These are phyloP conservation scores for Hirtodrosophila cameraria DNA, from an alignment of 2,888 invertebrate species.

Conservation along the genomic window DNA sequence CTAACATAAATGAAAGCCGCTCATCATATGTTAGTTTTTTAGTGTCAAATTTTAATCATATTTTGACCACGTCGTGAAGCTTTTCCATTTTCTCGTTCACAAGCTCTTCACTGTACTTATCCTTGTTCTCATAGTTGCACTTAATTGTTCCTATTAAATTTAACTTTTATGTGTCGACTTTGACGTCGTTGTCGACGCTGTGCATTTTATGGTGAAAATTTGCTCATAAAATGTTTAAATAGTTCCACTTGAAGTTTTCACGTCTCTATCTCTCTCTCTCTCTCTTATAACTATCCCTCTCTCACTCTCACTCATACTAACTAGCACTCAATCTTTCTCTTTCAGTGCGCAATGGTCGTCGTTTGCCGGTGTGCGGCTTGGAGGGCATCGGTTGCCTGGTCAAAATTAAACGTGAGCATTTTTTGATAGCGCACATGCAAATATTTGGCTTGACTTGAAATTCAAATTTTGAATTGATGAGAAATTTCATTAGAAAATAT, in stretches of 20 bases:
- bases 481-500: constrained; percentile 49
- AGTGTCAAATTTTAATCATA: constrained; percentile 37
- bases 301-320: background rate
- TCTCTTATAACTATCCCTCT: background rate
- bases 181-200: constrained; percentile 35
- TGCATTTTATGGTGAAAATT: constrained; percentile 47
- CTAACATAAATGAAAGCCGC: too few species aligned
- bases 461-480: constrained; percentile 34
- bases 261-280: constrained; percentile 14
- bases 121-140: constrained; percentile 66
- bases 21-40: constrained; percentile 1
- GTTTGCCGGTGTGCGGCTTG: constrained; percentile 86
- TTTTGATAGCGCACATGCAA: constrained; percentile 56
- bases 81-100: constrained; percentile 1
- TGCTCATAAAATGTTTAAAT: constrained; percentile 65
- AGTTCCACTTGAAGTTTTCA: constrained; percentile 56
- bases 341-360: constrained; percentile 80
- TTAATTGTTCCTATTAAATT: constrained; percentile 69
- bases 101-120: constrained; percentile 9
- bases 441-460: constrained; percentile 62
- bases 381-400: constrained; percentile 87
- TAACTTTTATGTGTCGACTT: constrained; percentile 61
- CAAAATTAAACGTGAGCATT: constrained; percentile 85
- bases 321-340: background rate
- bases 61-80: background rate